These are phyloP conservation scores for Trachurus trachurus DNA, from an alignment of 2,797 vertebrate genomes.

Conservation along the genomic window DNA sequence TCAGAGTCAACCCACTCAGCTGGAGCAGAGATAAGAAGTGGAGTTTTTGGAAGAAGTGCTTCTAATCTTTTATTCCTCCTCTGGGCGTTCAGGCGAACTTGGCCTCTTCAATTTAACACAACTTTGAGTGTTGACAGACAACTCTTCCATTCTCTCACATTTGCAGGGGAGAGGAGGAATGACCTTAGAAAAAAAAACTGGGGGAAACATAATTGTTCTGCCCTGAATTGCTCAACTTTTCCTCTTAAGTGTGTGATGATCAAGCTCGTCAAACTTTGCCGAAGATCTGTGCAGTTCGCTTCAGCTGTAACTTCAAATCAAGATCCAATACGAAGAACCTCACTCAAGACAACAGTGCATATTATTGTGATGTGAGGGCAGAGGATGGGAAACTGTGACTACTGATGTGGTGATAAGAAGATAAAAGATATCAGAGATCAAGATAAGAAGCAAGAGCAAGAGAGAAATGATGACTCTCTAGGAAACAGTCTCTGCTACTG, in stretches of 20 bases:
- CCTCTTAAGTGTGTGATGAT: neutral
- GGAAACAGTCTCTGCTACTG: neutral
- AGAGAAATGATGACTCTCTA: neutral
- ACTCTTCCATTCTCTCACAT: constrained; percentile 15
- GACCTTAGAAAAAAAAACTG: neutral
- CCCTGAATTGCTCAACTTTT: neutral
- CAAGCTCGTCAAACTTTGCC: constrained; percentile 6
- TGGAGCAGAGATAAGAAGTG: constrained; percentile 11
- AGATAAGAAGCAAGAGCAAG: constrained; percentile 4
- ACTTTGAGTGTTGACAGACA: constrained; percentile 28
- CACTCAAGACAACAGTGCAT: neutral
- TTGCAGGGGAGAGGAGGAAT: neutral
- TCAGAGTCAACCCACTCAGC: constrained; percentile 22
- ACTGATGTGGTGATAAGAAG: neutral
- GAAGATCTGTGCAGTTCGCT: neutral
- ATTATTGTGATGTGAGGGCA: neutral
- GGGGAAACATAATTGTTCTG: constrained; percentile 16
- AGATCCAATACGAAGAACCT: neutral
- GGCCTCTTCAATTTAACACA: constrained; percentile 43
- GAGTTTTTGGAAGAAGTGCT: constrained; percentile 13
- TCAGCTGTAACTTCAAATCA: constrained; percentile 6
- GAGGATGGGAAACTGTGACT: neutral
- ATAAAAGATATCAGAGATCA: neutral
- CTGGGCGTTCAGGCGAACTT: constrained; percentile 36
- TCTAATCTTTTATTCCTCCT: constrained; percentile 35